A percentile compares a stretch with the other conserved stretches of the same genome.
Conservation (phyloP, 37 sponge, comb jelly and placozoan genomes). For the Haliclona indistincta region DNA sequence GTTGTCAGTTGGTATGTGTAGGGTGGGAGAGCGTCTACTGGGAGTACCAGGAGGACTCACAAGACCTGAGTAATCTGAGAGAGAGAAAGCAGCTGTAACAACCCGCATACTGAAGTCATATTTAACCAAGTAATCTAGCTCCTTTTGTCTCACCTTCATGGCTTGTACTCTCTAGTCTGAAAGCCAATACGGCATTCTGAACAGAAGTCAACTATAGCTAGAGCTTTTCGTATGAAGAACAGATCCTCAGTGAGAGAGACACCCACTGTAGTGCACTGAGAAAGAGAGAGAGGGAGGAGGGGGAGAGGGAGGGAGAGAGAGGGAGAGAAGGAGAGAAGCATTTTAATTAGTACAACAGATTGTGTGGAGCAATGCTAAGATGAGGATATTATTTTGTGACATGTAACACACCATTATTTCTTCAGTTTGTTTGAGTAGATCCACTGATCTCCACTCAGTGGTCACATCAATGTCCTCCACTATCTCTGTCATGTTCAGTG, state of each 20-base stretch:
- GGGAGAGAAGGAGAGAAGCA: too few relatives aligned
- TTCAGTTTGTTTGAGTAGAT: conserved; percentile 73
- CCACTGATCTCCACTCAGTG: conserved; percentile 55
- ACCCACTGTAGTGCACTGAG: conserved; percentile 50
- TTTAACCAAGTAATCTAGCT: too few relatives aligned
- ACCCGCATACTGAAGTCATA: too few relatives aligned
- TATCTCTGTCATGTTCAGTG: conserved; percentile 24
- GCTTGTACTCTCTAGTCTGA: conserved; percentile 46
- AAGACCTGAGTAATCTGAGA: conserved; percentile 6
- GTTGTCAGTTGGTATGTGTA: conserved; percentile 66
- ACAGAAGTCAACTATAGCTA: conserved; percentile 74
- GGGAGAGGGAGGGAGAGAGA: too few relatives aligned
- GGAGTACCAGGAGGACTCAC: conserved; percentile 55
- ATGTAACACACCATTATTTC: conserved; percentile 66
- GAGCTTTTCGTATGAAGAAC: conserved; percentile 70
- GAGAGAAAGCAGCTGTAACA: too few relatives aligned
- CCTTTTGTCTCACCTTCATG: conserved; percentile 46
- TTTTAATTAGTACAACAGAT: too few relatives aligned
- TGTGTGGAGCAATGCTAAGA: too few relatives aligned
- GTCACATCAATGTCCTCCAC: conserved; percentile 62
- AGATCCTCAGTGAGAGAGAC: conserved; percentile 65
- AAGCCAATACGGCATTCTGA: conserved; percentile 54
- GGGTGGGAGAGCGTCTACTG: background rate
- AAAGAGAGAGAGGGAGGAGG: too few relatives aligned
- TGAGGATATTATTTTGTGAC: too few relatives aligned